Percentiles rank a stretch among this genome's conserved stretches.
These are phyloP conservation scores for Pristionchus exspectatus DNA, from an alignment of 2,888 invertebrate genomes.

Conservation along the genomic window DNA sequence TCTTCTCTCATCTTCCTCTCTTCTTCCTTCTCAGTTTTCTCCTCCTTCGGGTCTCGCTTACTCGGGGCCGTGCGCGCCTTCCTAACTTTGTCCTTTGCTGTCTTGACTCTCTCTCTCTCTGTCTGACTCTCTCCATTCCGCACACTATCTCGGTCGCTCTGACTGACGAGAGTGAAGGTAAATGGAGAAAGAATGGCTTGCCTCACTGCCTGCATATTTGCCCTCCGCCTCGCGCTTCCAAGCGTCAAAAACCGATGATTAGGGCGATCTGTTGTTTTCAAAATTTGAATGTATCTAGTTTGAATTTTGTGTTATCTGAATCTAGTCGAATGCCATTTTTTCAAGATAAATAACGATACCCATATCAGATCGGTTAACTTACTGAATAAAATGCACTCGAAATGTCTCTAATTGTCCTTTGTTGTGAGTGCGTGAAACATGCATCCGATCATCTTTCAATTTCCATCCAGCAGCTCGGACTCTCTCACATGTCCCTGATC, in stretches of 20 bases:
- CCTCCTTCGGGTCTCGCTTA: neutral
- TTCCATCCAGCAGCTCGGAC: neutral
- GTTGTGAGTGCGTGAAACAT: neutral
- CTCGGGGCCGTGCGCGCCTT: neutral
- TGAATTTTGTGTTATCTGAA: too few relatives aligned
- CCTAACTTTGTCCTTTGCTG: slow-evolving; percentile 29
- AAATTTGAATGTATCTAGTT: neutral
- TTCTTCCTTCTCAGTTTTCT: slow-evolving; percentile 27
- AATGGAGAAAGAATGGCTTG: neutral
- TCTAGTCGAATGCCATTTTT: too few relatives aligned
- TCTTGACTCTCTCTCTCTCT: neutral
- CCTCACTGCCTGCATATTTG: neutral
- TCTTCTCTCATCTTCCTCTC: neutral
- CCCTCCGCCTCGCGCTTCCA: neutral
- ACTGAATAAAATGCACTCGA: too few relatives aligned
- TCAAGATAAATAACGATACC: too few relatives aligned
- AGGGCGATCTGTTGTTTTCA: neutral
- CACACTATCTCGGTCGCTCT: neutral
- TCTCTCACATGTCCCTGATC: neutral
- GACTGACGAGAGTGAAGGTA: neutral
- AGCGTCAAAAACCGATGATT: neutral
- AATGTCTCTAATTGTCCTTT: neutral
- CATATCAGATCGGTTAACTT: too few relatives aligned
- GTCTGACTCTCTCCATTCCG: neutral
- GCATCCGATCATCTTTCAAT: neutral